Percentiles rank a stretch among this genome's conserved stretches.
These are phyloP conservation scores for Pollenia griseotomentosa DNA, from an alignment of 2,888 invertebrate genomes.

Conservation along the genomic window DNA sequence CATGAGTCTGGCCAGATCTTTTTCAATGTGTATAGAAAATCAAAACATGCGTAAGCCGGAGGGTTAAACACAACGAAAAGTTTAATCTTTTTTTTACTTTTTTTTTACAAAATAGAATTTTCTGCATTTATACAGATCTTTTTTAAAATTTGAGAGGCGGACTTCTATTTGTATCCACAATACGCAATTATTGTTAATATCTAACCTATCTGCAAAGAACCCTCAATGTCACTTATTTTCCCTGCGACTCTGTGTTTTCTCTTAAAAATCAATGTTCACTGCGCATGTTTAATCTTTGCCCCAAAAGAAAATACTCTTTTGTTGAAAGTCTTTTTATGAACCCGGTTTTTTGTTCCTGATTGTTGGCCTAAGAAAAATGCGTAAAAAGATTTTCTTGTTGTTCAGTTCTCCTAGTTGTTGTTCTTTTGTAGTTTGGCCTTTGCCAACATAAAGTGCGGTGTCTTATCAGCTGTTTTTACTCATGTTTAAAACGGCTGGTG, in stretches of 20 bases:
- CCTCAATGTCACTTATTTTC: too few species aligned
- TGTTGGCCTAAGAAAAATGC: constrained; percentile 54
- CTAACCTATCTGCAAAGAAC: too few species aligned
- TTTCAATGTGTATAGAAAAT: too few species aligned
- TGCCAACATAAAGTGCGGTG: neutral
- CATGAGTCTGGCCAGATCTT: too few species aligned
- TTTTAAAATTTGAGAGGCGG: too few species aligned
- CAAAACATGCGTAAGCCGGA: too few species aligned
- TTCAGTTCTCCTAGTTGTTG: neutral
- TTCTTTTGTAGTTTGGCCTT: neutral
- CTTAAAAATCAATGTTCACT: neutral
- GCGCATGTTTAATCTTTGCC: constrained; percentile 38
- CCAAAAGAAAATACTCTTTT: neutral
- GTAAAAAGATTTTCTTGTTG: constrained; percentile 23
- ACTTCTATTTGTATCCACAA: too few species aligned
- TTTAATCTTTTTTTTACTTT: too few species aligned
- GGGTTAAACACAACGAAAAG: too few species aligned
- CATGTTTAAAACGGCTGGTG: constrained; percentile 9
- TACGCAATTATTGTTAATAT: too few species aligned
- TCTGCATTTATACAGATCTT: too few species aligned
- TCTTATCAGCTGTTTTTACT: constrained; percentile 38
- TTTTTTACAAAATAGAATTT: too few species aligned
- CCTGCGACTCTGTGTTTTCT: neutral
- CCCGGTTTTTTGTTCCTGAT: constrained; percentile 46
- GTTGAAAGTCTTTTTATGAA: neutral